Base-by-base conservation (phyloP, 1,140 invertebrate species). In the Drosophila willistoni region DNA sequence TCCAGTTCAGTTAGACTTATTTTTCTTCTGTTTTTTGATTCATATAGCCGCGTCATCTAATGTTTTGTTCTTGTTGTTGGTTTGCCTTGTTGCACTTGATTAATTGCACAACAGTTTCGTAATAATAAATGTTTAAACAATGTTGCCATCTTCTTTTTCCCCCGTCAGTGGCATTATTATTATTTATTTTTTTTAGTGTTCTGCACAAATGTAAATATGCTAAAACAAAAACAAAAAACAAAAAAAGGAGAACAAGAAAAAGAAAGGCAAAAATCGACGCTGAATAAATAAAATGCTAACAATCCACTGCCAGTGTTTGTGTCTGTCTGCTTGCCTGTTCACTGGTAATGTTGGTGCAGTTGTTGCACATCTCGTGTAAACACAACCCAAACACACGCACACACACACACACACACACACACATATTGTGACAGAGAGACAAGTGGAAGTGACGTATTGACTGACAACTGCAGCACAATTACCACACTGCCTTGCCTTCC, bases 141-240 rank as follows among this genome's bases (percentile, higher is more conserved):
- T 59, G 64, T 42, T 51, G 25, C 60, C 61, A 42, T 22, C n/a
- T 17, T 64, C 7, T 10, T 44, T 56, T 22, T 9, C 60, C 54
- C 47, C 29, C 55, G 71, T 75, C 57, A 44, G 29, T 7, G 7
- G 29, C 6, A 29, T 29, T 13, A 51, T 10, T 62, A 62, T 34
- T 41, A 22, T 17, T 51, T 22, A 22, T 22, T 12, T 51, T 22
- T 51, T 51, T 51, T 51, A 3, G 19, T 51, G 44, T 22, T 51
- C 44, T 71, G 71, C 59, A 77, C 68, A 66, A 77, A 77, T 77
- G 74, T 57, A 77, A 77, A 77, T 77, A 77, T 77, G 74, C 77
- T 51, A 65, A 64, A 64, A 76, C 62, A 76, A 76, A 76, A 73
- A 64, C 64, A 76, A 41, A 4, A 17, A 17, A 19, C 1, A 19